Percentiles rank a stretch among this genome's conserved stretches.
phyloP scores from a whole-genome alignment of 2,113 vertebrate genomes.

The Anser cygnoides region DNA sequence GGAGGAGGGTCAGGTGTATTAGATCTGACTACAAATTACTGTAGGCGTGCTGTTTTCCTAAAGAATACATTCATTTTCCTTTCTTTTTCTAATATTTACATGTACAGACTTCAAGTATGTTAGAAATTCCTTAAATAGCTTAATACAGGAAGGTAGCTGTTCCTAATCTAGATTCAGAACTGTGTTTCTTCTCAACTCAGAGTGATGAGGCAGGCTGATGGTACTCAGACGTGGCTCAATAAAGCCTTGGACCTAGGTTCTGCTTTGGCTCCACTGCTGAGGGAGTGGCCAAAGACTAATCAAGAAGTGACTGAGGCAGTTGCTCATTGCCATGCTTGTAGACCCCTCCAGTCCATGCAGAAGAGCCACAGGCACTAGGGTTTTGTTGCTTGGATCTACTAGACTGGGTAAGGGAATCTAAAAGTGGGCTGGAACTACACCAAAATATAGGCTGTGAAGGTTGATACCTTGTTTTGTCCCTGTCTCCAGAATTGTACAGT shows the following conservation, averaged over 20 bases:
- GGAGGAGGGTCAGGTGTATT: not conserved
- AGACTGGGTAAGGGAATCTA: not conserved
- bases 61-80: not conserved
- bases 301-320: not conserved
- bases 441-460: not conserved
- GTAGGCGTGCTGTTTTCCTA: not conserved
- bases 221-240: not conserved
- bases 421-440: not conserved
- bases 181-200: not conserved
- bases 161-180: not conserved
- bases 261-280: not conserved
- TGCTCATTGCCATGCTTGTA: not conserved
- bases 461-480: not conserved
- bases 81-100: not conserved
- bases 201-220: rapidly evolving
- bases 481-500: not conserved
- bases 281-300: not conserved
- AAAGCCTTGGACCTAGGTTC: not conserved
- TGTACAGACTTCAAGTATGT: rapidly evolving
- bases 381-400: not conserved
- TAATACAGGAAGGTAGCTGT: not conserved
- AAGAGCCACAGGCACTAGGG: not conserved
- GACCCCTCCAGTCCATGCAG: rapidly evolving
- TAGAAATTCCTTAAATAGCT: not conserved
- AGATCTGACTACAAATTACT: not conserved